Evolutionary conservation across 2,888 invertebrate genomes (phyloP).

Genomic region (Tetropium fuscum): DNA sequence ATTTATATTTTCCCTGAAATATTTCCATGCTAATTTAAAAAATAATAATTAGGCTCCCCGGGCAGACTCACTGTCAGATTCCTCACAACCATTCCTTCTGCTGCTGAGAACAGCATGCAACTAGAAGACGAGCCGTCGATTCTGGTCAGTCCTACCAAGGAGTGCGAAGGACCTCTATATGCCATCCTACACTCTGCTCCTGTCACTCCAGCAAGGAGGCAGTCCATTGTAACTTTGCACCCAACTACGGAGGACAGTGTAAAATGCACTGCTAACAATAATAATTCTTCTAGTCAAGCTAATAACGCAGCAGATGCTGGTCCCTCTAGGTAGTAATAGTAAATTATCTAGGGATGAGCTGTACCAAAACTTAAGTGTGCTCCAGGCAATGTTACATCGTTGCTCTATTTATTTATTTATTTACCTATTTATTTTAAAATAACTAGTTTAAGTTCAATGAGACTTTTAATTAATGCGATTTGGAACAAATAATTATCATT

Average conservation of each 20-base stretch:
- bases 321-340: conserved; percentile 55
- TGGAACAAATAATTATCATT: too few species aligned
- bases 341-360: conserved; percentile 26
- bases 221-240: conserved; percentile 64
- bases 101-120: conserved; percentile 78
- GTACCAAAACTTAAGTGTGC: conserved; percentile 24
- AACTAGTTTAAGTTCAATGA: too few species aligned
- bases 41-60: conserved; percentile 64
- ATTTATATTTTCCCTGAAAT: too few species aligned
- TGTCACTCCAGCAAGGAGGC: conserved; percentile 56
- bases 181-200: conserved; percentile 63
- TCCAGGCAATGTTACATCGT: conserved; percentile 12
- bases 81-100: conserved; percentile 80
- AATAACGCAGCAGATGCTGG: conserved; percentile 45
- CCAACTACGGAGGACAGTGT: conserved; percentile 56
- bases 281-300: conserved; percentile 49
- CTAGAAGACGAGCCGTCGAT: conserved; percentile 72
- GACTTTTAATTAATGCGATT: too few species aligned
- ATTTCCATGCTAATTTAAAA: too few species aligned
- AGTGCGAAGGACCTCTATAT: conserved; percentile 61
- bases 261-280: conserved; percentile 20
- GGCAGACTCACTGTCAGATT: conserved; percentile 70
- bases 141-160: conserved; percentile 60
- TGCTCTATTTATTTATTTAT: conserved; percentile 45
- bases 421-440: conserved; percentile 27